Evolutionary conservation across 2,888 invertebrate genomes (phyloP).

Genomic region (Lagria hirta): DNA sequence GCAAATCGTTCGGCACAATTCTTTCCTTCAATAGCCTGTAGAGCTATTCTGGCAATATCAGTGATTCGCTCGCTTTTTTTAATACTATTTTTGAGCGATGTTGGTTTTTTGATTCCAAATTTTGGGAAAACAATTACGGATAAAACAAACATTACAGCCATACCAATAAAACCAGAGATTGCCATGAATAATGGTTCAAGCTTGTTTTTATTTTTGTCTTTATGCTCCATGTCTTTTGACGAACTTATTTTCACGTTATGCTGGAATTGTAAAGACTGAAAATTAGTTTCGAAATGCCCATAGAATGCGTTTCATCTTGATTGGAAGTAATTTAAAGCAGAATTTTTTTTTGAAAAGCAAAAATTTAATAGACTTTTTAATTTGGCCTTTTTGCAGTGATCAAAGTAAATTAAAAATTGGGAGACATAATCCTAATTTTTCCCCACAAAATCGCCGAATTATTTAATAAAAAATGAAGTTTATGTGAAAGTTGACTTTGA

Average conservation of each 20-base stretch:
- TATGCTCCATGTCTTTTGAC: slow-evolving; percentile 38
- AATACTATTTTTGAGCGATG: slow-evolving; percentile 39
- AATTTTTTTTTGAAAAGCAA: too few species aligned
- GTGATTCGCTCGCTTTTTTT: slow-evolving; percentile 46
- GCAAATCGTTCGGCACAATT: slow-evolving; percentile 55
- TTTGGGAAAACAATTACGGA: slow-evolving; percentile 58
- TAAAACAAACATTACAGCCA: slow-evolving; percentile 59
- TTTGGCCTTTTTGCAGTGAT: too few species aligned
- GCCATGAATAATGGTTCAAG: slow-evolving; percentile 60
- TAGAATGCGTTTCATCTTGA: too few species aligned
- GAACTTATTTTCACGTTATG: slow-evolving; percentile 49
- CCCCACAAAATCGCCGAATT: too few species aligned
- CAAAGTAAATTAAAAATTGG: too few species aligned
- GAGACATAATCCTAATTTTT: too few species aligned
- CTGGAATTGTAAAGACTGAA: slow-evolving; percentile 40
- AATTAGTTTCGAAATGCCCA: too few species aligned
- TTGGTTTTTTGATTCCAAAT: slow-evolving; percentile 44
- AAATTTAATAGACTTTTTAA: too few species aligned
- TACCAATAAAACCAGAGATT: slow-evolving; percentile 60
- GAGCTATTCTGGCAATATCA: slow-evolving; percentile 50
- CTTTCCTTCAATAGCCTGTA: slow-evolving; percentile 55
- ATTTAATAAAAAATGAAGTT: too few species aligned
- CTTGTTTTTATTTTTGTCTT: slow-evolving; percentile 48
- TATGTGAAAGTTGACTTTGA: too few species aligned
- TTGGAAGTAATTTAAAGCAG: too few species aligned